Evolutionary conservation across 2,888 invertebrate genomes (phyloP).

Genomic region (Drosophila kuntzei): DNA sequence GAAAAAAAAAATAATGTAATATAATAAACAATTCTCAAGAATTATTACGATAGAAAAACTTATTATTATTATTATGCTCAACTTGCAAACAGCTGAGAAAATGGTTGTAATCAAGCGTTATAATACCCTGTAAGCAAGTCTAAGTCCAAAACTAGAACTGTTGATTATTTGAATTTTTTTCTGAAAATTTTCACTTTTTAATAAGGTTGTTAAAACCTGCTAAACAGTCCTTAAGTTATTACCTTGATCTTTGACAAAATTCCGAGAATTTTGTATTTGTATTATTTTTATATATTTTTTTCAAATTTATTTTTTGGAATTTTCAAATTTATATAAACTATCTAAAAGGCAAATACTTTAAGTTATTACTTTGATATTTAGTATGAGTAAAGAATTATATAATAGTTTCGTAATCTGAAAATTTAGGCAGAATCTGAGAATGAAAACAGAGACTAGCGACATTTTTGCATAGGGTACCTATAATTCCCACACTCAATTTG

Average conservation of each 20-base stretch:
- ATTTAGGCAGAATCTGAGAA: background rate
- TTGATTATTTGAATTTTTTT: background rate
- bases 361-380: background rate
- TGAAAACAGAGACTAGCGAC: background rate
- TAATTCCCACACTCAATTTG: background rate
- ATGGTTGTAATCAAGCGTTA: background rate
- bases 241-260: too few species aligned
- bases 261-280: too few species aligned
- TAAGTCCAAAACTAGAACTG: too few species aligned
- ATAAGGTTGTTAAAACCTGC: background rate
- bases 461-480: background rate
- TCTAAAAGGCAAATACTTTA: background rate
- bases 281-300: too few species aligned
- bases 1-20: constrained; percentile 6
- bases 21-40: constrained; percentile 37
- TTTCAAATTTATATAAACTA: background rate
- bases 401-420: background rate
- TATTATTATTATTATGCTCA: constrained; percentile 48
- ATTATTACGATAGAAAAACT: constrained; percentile 58
- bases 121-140: constrained; percentile 17
- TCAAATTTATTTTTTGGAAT: too few species aligned
- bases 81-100: constrained; percentile 8
- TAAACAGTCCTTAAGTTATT: too few species aligned
- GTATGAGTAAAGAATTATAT: background rate
- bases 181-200: too few species aligned